A percentile compares a stretch with the other conserved stretches of the same genome.
Conservation (phyloP, 1,140 invertebrate genomes). For the Zaprionus davidi region DNA sequence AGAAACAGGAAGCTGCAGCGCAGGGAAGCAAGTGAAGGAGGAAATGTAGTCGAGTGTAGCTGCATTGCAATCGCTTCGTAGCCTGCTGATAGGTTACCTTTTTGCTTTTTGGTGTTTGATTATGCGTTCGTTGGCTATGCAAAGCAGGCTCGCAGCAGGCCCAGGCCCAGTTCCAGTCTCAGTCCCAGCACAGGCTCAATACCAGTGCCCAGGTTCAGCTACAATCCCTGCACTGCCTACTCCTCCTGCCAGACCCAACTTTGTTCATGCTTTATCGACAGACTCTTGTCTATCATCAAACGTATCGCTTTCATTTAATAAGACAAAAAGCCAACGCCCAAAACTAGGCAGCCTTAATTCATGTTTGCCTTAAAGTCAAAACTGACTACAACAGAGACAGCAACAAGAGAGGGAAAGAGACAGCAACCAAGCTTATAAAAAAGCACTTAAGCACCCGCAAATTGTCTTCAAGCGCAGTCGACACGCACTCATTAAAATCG, state of each 20-base stretch:
- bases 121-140: slow-evolving; percentile 70
- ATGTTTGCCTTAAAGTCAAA: slow-evolving; percentile 26
- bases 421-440: neutral
- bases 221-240: too few relatives aligned
- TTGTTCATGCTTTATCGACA: slow-evolving; percentile 9
- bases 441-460: slow-evolving; percentile 27
- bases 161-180: neutral
- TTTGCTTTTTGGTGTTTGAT: slow-evolving; percentile 73
- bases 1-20: slow-evolving; percentile 19
- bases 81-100: slow-evolving; percentile 34
- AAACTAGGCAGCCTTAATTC: slow-evolving; percentile 13
- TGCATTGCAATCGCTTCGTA: slow-evolving; percentile 7
- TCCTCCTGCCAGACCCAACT: neutral
- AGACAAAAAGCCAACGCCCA: slow-evolving; percentile 24
- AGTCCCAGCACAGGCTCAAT: neutral
- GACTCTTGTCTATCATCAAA: slow-evolving; percentile 45
- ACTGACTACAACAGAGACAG: slow-evolving; percentile 9
- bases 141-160: slow-evolving; percentile 19
- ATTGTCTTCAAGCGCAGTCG: slow-evolving; percentile 39
- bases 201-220: neutral
- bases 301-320: slow-evolving; percentile 52
- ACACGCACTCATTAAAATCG: slow-evolving; percentile 57
- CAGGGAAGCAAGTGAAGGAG: neutral
- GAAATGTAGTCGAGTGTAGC: neutral
- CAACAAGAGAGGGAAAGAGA: neutral